A percentile compares a stretch with the other conserved stretches of the same genome.
phyloP scores from a whole-genome alignment of 2,888 invertebrate species.

The Deroplatys truncata region DNA sequence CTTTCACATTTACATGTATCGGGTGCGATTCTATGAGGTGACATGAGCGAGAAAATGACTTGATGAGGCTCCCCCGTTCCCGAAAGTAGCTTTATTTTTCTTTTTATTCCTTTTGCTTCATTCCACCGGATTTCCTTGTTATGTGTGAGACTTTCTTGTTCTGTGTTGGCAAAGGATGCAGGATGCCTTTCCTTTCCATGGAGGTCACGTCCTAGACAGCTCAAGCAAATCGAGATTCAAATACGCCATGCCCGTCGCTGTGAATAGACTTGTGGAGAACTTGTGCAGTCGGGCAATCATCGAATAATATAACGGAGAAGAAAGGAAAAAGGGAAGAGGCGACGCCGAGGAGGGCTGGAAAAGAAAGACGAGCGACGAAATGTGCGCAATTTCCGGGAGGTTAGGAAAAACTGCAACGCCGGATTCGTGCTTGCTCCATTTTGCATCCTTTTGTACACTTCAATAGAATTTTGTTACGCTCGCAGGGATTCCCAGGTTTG shows the following conservation, averaged over 20 bases:
- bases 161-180: background rate
- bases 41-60: background rate
- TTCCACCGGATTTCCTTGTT: background rate
- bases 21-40: background rate
- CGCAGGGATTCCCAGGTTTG: background rate
- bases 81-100: background rate
- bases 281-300: background rate
- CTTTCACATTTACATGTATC: background rate
- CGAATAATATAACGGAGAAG: background rate
- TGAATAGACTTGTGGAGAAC: background rate
- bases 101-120: background rate
- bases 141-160: background rate
- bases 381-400: background rate
- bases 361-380: background rate
- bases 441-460: background rate
- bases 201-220: background rate
- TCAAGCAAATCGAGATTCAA: background rate
- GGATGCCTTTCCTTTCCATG: background rate
- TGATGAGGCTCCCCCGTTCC: background rate
- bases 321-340: background rate
- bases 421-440: background rate
- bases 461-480: background rate
- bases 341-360: background rate
- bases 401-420: background rate
- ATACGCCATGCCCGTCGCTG: background rate